Percentiles rank a stretch among this genome's conserved stretches.
Conservation (phyloP, 2,113 vertebrate species). For the Boulengeromyrus knoepffleri region DNA sequence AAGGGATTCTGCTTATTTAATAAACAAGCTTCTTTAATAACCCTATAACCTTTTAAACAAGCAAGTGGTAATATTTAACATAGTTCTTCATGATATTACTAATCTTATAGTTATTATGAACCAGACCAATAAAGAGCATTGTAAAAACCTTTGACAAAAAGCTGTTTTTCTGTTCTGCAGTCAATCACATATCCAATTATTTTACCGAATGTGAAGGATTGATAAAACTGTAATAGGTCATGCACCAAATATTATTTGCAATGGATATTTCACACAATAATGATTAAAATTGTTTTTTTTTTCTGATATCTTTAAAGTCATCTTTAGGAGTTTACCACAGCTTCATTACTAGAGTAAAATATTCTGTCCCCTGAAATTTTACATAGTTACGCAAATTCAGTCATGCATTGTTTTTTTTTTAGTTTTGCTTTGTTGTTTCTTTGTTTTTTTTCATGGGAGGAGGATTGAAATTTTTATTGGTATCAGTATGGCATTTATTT, state of each 20-base stretch:
- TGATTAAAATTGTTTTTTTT: slow-evolving; percentile 26
- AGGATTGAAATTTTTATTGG: neutral
- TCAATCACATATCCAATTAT: slow-evolving; percentile 26
- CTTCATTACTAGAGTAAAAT: neutral
- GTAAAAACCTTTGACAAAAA: neutral
- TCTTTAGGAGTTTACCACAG: slow-evolving; percentile 5
- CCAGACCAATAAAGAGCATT: neutral
- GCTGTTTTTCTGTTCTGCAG: slow-evolving; percentile 15
- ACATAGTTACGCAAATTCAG: slow-evolving; percentile 11
- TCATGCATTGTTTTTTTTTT: slow-evolving; percentile 30
- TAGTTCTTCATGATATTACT: neutral
- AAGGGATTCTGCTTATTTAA: neutral
- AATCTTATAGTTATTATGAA: neutral
- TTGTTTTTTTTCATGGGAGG: slow-evolving; percentile 23
- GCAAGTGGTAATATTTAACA: neutral
- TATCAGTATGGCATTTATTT: neutral
- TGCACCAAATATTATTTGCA: slow-evolving; percentile 33
- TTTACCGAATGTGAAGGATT: slow-evolving; percentile 29
- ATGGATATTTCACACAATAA: slow-evolving; percentile 26
- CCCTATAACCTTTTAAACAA: neutral
- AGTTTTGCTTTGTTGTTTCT: slow-evolving; percentile 26
- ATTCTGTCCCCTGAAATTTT: slow-evolving; percentile 14
- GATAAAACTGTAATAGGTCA: slow-evolving; percentile 30
- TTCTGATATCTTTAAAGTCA: slow-evolving; percentile 30
- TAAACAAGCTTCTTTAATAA: neutral